Evolutionary conservation across 2,113 vertebrate genomes (phyloP).

Genomic region (Corythoichthys haematopterus): DNA sequence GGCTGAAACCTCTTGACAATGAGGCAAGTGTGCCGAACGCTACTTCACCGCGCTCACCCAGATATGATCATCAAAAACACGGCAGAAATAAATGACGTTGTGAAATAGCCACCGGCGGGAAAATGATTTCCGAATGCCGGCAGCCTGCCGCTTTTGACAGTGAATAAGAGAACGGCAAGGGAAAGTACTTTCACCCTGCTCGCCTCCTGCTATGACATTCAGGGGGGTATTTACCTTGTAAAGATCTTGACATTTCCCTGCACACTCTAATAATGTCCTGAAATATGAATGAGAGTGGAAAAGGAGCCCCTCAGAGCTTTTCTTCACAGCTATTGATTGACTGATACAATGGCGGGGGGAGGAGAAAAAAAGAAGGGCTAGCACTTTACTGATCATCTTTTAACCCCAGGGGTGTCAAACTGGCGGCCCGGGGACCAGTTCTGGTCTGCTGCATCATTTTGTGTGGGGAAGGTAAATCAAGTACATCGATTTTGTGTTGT

Average conservation of each 20-base stretch:
- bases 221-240: constrained; percentile 67
- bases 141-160: constrained; percentile 32
- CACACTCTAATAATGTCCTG: constrained; percentile 62
- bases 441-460: no score
- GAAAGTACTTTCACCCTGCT: constrained; percentile 33
- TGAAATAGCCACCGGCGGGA: constrained; percentile 43
- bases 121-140: constrained; percentile 50
- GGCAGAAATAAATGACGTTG: constrained; percentile 54
- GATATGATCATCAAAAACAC: constrained; percentile 39
- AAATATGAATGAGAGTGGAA: constrained; percentile 61
- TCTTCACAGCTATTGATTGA: constrained; percentile 69
- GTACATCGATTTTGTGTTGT: no score
- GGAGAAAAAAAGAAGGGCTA: constrained; percentile 30
- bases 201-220: constrained; percentile 57
- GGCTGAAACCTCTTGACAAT: no score
- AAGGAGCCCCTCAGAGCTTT: constrained; percentile 49
- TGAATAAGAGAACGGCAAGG: constrained; percentile 37
- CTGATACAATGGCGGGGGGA: constrained; percentile 33
- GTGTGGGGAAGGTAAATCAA: no score
- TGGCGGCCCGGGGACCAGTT: not conserved
- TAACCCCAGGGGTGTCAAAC: constrained; percentile 48
- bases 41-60: constrained; percentile 17
- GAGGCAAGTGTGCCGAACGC: no score
- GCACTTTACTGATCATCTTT: constrained; percentile 54
- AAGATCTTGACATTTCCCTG: constrained; percentile 72